Base-by-base conservation (phyloP, 1,140 invertebrate species). In the Drosophila kohkoa region DNA sequence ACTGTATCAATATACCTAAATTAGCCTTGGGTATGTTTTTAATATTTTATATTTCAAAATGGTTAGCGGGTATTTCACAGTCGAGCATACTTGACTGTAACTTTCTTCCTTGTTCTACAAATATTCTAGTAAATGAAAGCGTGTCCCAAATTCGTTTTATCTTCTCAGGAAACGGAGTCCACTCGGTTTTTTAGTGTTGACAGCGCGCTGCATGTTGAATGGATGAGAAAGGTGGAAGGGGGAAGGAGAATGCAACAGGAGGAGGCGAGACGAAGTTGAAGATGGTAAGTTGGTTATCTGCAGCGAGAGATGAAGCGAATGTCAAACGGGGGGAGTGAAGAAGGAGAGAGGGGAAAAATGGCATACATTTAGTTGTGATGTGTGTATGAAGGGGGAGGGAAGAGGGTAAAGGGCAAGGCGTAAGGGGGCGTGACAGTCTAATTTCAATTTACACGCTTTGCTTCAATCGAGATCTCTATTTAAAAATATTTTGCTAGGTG, bases 361-460 rank as follows among this genome's bases (percentile, higher is more conserved):
- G 20, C 20, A 25, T 25, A 25, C 20, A 25, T 25, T 25, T 25
- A 25, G 20, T 25, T 25, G 20, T 25, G 20, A 25, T 25, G 20
- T 25, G 20, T 25, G 20, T 25, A 20, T 20, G 20, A 1, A 20
- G 20, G 20, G 20, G 20, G 20, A 3, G 20, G 20, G 20, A 25
- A 25, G 20, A 51, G 25, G n/a, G 57, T 64, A 43, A 41, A 28
- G n/a, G 13, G 4, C 20, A 25, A 25, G 20, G 38, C 3, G 41
- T 30, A 10, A 10, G 10, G 13, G 55, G 35, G 55, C 57, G 63
- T 63, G 58, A 52, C 60, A 66, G 73, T 87, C 73, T 87, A 87
- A 87, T 82, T 87, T 87, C 79, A 88, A 25, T 87, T 88, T 82
- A 73, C 83, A 82, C 83, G 73, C 83, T 77, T 77, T 88, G 75